A percentile compares a stretch with the other conserved stretches of the same genome.
Conservation (phyloP, 2,113 vertebrate species). For the Rhadina sibilatrix region DNA sequence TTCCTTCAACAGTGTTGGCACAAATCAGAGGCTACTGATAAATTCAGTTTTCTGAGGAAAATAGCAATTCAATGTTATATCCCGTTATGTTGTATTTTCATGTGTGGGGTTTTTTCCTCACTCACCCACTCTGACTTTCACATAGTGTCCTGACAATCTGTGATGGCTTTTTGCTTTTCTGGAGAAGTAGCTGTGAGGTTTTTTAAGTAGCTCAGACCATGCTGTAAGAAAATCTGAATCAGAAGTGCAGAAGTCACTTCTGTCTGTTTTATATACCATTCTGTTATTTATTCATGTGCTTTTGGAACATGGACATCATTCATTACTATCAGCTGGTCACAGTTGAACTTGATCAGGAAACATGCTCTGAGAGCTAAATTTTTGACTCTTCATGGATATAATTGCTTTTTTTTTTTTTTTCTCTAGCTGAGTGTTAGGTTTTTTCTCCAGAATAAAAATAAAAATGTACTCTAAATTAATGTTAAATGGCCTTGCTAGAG, state of each 20-base stretch:
- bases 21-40: neutral
- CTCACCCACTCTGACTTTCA: neutral
- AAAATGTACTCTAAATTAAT: neutral
- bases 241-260: neutral
- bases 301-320: neutral
- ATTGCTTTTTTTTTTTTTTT: neutral
- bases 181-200: neutral
- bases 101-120: neutral
- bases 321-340: neutral
- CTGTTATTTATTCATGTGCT: neutral
- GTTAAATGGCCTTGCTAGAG: neutral
- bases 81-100: neutral
- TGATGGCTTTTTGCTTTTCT: neutral
- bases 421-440: rapidly evolving
- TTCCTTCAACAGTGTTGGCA: neutral
- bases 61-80: neutral
- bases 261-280: neutral
- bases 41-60: neutral
- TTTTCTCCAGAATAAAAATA: neutral
- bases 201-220: neutral
- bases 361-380: neutral
- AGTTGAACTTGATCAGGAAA: neutral
- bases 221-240: neutral
- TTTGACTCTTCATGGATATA: neutral
- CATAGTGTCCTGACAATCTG: rapidly evolving